Percentiles rank a stretch among this genome's conserved stretches.
phyloP scores from a whole-genome alignment of 2,888 invertebrate genomes.

The Oxystoma pomonae region DNA sequence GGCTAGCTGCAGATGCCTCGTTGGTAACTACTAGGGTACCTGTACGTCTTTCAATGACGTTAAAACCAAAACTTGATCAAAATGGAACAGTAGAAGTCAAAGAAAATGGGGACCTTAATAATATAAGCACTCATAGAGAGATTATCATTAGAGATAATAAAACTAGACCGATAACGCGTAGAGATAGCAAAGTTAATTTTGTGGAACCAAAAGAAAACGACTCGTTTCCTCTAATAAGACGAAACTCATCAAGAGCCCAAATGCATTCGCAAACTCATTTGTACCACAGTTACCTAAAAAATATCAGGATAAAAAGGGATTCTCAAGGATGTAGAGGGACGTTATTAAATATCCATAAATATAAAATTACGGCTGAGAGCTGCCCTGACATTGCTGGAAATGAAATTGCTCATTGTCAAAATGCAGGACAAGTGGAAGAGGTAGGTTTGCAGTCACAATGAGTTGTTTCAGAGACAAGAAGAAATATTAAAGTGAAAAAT shows the following conservation, averaged over 20 bases:
- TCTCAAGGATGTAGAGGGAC: slow-evolving; percentile 83
- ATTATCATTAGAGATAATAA: background rate
- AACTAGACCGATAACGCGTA: background rate
- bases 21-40: slow-evolving; percentile 47
- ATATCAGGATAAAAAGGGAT: slow-evolving; percentile 64
- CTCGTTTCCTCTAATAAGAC: slow-evolving; percentile 12
- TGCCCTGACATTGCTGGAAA: slow-evolving; percentile 87
- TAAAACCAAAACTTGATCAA: background rate
- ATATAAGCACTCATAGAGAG: background rate
- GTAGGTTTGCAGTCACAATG: slow-evolving; percentile 6
- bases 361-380: slow-evolving; percentile 77
- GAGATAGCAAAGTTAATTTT: slow-evolving; percentile 1
- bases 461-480: no score
- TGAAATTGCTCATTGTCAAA: slow-evolving; percentile 77
- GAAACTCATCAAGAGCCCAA: slow-evolving; percentile 15
- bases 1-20: slow-evolving; percentile 38
- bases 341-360: slow-evolving; percentile 75
- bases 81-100: slow-evolving; percentile 45
- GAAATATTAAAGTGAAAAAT: no score
- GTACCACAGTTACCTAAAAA: slow-evolving; percentile 64
- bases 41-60: slow-evolving; percentile 60
- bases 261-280: slow-evolving; percentile 37
- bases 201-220: slow-evolving; percentile 12
- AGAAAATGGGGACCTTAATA: slow-evolving; percentile 48
- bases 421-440: slow-evolving; percentile 72